phyloP scores from a whole-genome alignment of 2,113 vertebrate genomes.

The Anoura caudifer region DNA sequence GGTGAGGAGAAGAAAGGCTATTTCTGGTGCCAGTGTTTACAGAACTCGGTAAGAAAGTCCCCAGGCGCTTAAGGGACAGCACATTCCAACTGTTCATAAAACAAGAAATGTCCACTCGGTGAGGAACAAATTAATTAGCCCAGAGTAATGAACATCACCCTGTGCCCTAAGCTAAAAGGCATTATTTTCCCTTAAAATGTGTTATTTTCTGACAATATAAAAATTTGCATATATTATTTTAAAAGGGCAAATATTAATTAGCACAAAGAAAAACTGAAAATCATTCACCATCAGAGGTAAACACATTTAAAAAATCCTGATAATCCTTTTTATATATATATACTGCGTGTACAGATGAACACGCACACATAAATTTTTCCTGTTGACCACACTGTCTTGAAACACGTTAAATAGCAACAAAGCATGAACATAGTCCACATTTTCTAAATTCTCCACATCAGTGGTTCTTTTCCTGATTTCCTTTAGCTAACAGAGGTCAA shows the following conservation, averaged over 20 bases:
- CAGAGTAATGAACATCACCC: background rate
- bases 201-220: background rate
- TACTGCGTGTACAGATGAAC: background rate
- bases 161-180: background rate
- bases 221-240: background rate
- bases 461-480: background rate
- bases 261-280: background rate
- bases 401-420: background rate
- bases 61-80: background rate
- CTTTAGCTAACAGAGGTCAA: background rate
- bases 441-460: background rate
- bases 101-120: background rate
- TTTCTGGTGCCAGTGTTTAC: background rate
- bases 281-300: background rate
- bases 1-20: accelerated
- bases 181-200: background rate
- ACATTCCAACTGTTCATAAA: background rate
- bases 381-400: background rate
- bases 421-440: background rate
- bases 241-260: background rate
- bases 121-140: background rate
- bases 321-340: background rate
- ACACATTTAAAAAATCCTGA: background rate
- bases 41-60: background rate
- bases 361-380: background rate